A percentile compares a stretch with the other conserved stretches of the same genome.
These are phyloP conservation scores for Melangyna quadrimaculata DNA, from an alignment of 2,888 invertebrate species.

Conservation along the genomic window DNA sequence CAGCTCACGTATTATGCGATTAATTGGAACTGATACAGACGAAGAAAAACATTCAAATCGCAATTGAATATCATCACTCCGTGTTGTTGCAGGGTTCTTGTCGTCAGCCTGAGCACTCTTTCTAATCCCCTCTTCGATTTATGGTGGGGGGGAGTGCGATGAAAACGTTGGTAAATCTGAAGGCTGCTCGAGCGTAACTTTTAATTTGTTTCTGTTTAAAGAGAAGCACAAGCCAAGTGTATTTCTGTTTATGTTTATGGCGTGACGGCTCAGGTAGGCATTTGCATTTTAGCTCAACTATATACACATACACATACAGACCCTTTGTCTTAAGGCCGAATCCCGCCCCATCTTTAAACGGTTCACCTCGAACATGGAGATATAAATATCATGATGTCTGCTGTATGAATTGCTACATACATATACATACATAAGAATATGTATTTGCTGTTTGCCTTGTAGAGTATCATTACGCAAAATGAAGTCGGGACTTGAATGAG, in stretches of 20 bases:
- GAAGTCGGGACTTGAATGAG: constrained; percentile 50
- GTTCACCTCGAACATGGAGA: background rate
- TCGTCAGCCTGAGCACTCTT: background rate
- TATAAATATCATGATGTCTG: background rate
- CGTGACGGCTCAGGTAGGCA: constrained; percentile 21
- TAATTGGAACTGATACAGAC: constrained; percentile 69
- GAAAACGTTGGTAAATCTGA: background rate
- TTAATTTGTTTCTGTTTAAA: constrained; percentile 63
- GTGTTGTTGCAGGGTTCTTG: background rate
- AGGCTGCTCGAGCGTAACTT: constrained; percentile 48
- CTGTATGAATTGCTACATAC: background rate
- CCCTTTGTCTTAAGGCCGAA: background rate
- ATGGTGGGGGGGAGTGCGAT: background rate
- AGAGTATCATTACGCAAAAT: constrained; percentile 57
- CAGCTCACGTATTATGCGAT: constrained; percentile 66
- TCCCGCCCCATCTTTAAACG: background rate
- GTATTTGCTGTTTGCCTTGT: constrained; percentile 26
- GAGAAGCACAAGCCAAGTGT: constrained; percentile 9
- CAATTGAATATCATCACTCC: constrained; percentile 63
- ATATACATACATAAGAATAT: background rate
- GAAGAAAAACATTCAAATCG: constrained; percentile 66
- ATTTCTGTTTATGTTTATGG: no score
- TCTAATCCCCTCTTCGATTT: background rate
- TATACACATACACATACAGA: no score
- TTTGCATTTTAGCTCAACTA: constrained; percentile 46